Evolutionary conservation across 2,888 invertebrate species (phyloP), one percentile per base, ranked within the genome.

Genomic region (Byasa hedistus): DNA sequence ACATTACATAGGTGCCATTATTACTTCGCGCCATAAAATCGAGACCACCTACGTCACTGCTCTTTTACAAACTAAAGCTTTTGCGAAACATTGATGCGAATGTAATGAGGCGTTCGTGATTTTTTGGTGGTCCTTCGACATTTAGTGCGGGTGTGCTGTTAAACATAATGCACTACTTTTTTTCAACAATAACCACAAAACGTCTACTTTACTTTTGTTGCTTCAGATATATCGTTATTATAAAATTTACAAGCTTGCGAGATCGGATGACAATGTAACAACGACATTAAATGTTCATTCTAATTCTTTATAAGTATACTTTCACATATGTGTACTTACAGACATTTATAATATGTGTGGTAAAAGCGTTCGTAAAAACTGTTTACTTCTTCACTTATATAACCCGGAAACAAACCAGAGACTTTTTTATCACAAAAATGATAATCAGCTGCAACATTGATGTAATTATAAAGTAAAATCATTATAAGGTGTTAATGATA

Each of bases 61-160:
- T 23, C 57, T 73, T 73, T 73, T 72, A 69, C 70, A 71, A 57
- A 63, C 65, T 69, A 21, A 51, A 66, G 75, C 82, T 83, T 83
- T 81, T 78, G 79, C 80, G 75, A 79, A 82, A 75, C 76, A 77
- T 81, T 73, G 75, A 81, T 83, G 81, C 78, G 84, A 86, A 87
- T 84, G 82, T 89, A 90, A 91, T 89, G 87, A 86, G 76, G 79
- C 85, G 84, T 80, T 84, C 90, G 91, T 91, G 91, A 87, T 86
- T 88, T 85, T 85, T 89, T 80, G 83, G 78, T 78, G 82, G 81
- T 84, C 87, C 84, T 76, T 59, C 66, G 66, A n/a, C 32, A 48
- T 66, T 59, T 51, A 62, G 55, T 63, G 48, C 65, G 76, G 74
- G 78, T 55, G 55, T 51, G 55, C 56, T 21, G 58, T 58, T 59